Evolutionary conservation across 2,113 vertebrate species (phyloP), one percentile per base, ranked within the genome.

Genomic region (Phasianus colchicus): DNA sequence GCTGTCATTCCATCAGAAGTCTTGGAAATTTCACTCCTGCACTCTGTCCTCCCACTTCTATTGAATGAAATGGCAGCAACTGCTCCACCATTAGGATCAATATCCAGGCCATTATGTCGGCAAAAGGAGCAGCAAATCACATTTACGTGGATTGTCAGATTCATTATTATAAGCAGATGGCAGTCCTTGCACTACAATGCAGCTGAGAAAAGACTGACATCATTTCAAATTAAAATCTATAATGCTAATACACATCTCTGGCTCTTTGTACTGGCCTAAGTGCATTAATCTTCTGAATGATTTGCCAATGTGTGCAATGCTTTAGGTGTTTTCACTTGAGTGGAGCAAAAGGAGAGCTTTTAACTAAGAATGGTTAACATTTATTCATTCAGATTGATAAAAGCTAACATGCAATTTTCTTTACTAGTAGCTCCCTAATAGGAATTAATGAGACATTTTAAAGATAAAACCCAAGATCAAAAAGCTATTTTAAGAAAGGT

Each of bases 211-310:
- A 98, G 98, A 98, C 98, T 98, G 98, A 99, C 98, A 99, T 98
- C 97, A 98, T 98, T 99, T 98, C 98, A 99, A 98, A 99, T 99
- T 99, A 99, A 98, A 99, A 99, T 99, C 99, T 99, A 98, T 99
- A 99, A 98, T 98, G 98, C 98, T 99, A 99, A 99, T 98, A 97
- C 98, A 97, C 97, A 97, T 98, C 97, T 96, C 98, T 91, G 55
- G 95, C 95, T 96, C 97, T 97, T 96, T 98, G 97, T 95, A 95
- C 95, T 96, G 97, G 94, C 97, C 96, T 94, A 97, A 98, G 98
- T 97, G 96, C 97, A 98, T 98, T 98, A 96, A 98, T 98, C 97
- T 98, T 97, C 86, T 54, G 94, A 97, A 96, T 96, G 97, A 97
- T 97, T 97, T 97, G 97, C 96, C 92, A 97, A 94, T 36, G 88